Conservation (phyloP, 2,797 vertebrate genomes). For the Gadopsis bispinosus region DNA sequence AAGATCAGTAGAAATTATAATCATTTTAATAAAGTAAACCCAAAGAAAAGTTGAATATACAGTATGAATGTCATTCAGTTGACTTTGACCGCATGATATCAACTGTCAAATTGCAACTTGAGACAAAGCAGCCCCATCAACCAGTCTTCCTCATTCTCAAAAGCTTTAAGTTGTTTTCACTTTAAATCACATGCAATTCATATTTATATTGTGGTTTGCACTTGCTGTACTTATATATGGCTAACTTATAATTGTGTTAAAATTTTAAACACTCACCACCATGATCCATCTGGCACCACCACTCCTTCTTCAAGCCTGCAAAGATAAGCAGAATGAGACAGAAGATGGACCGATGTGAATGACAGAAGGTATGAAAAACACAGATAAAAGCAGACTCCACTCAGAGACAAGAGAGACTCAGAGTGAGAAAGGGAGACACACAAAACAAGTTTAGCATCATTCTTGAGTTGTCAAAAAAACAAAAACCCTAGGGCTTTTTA, state of each 20-base stretch:
- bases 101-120: slow-evolving; percentile 5
- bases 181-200: neutral
- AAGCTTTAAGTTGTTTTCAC: neutral
- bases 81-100: slow-evolving; percentile 1
- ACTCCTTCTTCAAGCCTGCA: slow-evolving; percentile 48
- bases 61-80: neutral
- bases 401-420: slow-evolving; percentile 3
- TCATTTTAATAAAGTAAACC: neutral
- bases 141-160: neutral
- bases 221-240: neutral
- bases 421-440: slow-evolving; percentile 20
- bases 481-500: slow-evolving; percentile 25
- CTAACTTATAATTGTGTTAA: neutral
- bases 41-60: neutral
- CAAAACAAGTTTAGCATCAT: slow-evolving; percentile 72
- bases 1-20: neutral
- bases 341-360: neutral
- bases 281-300: slow-evolving; percentile 75
- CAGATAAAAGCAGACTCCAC: slow-evolving; percentile 15
- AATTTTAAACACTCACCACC: slow-evolving; percentile 60
- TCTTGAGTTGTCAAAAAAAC: slow-evolving; percentile 60
- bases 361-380: neutral
- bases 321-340: slow-evolving; percentile 23
- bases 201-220: neutral
- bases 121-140: slow-evolving; percentile 19